phyloP scores from a whole-genome alignment of 2,113 vertebrate genomes.

The Megaceryle torquata region DNA sequence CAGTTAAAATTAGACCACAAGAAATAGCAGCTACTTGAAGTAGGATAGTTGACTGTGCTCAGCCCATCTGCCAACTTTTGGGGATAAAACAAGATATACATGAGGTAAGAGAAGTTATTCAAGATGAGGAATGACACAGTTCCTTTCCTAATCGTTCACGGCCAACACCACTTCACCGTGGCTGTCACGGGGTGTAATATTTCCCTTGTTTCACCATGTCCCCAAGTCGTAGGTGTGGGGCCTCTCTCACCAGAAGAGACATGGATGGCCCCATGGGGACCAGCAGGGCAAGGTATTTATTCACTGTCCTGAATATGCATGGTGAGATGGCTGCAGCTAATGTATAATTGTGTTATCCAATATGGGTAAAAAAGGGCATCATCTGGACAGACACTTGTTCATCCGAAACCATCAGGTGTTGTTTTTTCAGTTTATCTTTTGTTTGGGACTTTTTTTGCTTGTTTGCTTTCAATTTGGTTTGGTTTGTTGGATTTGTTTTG shows the following conservation, averaged over 20 bases:
- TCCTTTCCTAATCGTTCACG: conserved; percentile 6
- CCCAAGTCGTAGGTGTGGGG: neutral
- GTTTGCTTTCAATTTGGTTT: neutral
- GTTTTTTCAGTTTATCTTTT: neutral
- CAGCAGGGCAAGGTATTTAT: neutral
- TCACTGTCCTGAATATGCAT: neutral
- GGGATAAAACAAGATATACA: neutral
- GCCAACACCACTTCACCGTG: neutral
- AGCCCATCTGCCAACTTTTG: neutral
- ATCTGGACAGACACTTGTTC: neutral
- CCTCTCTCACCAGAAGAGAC: neutral
- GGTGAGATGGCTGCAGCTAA: neutral
- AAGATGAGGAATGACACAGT: conserved; percentile 9
- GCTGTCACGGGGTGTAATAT: neutral
- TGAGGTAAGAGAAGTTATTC: conserved; percentile 28
- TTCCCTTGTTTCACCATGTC: neutral
- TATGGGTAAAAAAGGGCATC: neutral
- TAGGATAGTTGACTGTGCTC: neutral
- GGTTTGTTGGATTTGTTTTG: neutral
- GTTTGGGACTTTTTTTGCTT: neutral
- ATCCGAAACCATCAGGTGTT: neutral
- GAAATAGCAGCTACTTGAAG: conserved; percentile 20
- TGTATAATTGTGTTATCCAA: neutral
- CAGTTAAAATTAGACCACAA: conserved; percentile 43
- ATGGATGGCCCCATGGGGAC: neutral